Evolutionary conservation across 2,888 invertebrate genomes (phyloP), one percentile per base, ranked within the genome.

Genomic region (Amphipyra berbera): DNA sequence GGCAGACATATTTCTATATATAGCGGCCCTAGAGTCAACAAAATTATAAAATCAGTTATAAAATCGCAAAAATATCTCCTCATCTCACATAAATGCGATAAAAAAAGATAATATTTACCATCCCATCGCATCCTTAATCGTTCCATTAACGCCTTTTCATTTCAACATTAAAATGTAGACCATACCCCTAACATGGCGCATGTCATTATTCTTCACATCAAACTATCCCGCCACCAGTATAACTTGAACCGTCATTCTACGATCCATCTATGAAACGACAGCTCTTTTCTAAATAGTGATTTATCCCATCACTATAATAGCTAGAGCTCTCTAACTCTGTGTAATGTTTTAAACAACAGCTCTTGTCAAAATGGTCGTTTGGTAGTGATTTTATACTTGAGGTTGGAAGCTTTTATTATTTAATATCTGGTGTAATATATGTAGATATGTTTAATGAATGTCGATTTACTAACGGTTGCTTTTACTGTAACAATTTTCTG

Each of bases 151-250:
- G 70, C 66, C 73, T 71, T 47, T 63, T 69, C 64, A 73, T 56
- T 65, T 64, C 33, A 50, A 63, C 81, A 81, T 83, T 88, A 73
- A 84, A 87, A 88, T 88, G 81, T 88, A 71, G 84, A 86, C 63
- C 86, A 84, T 61, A 61, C 55, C 63, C 74, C 59, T 72, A 53
- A 68, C 58, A 76, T 49, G 49, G 76, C 69, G 66, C 67, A 53
- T 65, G 46, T 58, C 76, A 72, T 72, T 72, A 72, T 46, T 42
- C 42, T 15, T 7, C 30, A 76, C 77, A 72, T 76, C 77, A 72
- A 72, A 76, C 77, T 60, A 65, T 50, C 15, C 48, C 42, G 35
- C 15, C 0, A 12, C 73, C 54, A 57, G 30, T 21, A 13, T 33
- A 60, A 27, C 54, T 40, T 54, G 50, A n/a, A 30, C 57, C 27